phyloP scores from a whole-genome alignment of 1,140 invertebrate genomes.

The Halyomorpha halys region DNA sequence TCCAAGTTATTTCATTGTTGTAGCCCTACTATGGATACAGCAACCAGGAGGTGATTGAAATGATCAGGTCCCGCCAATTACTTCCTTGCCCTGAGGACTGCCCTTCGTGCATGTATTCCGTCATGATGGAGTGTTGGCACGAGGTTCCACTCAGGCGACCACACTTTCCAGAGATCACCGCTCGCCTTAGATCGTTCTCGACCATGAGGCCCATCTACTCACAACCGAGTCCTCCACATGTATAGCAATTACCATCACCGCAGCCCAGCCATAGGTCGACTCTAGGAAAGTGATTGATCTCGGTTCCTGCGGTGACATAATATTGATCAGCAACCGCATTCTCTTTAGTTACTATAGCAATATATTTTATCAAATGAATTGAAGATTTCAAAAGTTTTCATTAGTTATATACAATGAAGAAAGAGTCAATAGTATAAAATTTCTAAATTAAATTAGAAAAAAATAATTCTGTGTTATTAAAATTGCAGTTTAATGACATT shows the following conservation, averaged over 20 bases:
- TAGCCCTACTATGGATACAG: constrained; percentile 87
- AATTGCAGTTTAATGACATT: no score
- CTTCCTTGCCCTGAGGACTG: constrained; percentile 86
- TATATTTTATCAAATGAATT: no score
- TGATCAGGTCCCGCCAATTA: constrained; percentile 88
- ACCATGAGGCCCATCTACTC: constrained; percentile 13
- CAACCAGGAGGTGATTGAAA: constrained; percentile 95
- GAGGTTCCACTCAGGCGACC: constrained; percentile 82
- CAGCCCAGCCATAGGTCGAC: constrained; percentile 3
- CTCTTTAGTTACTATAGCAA: no score
- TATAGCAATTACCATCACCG: constrained; percentile 13
- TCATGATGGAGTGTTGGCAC: constrained; percentile 98
- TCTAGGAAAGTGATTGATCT: not conserved
- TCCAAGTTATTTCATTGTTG: constrained; percentile 30
- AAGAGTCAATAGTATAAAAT: no score
- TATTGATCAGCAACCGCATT: no score
- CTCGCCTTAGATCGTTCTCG: constrained; percentile 28
- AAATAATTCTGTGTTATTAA: not conserved
- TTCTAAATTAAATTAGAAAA: not conserved
- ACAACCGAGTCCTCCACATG: constrained; percentile 5
- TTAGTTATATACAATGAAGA: no score
- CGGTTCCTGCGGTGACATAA: no score
- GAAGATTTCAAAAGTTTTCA: no score
- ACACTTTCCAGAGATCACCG: constrained; percentile 68
- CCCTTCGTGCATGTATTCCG: constrained; percentile 75